Evolutionary conservation across 2,888 invertebrate genomes (phyloP).

Genomic region (Hybos culiciformis): DNA sequence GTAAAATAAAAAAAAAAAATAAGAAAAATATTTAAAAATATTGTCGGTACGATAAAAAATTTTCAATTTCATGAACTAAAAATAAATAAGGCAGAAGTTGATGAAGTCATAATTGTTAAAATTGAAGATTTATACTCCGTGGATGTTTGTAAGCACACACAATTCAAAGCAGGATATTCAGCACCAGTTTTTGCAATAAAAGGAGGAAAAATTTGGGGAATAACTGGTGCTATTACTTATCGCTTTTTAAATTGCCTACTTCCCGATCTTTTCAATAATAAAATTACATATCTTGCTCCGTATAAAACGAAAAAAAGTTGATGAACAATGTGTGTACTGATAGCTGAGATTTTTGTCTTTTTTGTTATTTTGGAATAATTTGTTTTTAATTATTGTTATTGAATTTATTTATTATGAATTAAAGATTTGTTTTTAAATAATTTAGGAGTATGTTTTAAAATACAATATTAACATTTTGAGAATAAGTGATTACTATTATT

Average conservation of each 20-base stretch:
- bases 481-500: no score
- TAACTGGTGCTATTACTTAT: constrained; percentile 65
- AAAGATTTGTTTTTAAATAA: no score
- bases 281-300: constrained; percentile 30
- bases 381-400: no score
- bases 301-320: neutral
- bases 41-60: constrained; percentile 51
- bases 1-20: no score
- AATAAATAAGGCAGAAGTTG: constrained; percentile 58
- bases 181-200: constrained; percentile 21
- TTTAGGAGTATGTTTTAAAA: no score
- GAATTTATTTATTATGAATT: no score
- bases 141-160: constrained; percentile 50
- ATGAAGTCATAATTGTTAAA: constrained; percentile 57
- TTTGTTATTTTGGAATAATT: no score
- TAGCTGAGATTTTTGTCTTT: no score
- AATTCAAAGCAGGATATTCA: constrained; percentile 42
- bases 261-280: constrained; percentile 44
- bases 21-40: no score
- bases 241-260: constrained; percentile 53
- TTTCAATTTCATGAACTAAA: constrained; percentile 40
- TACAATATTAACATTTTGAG: no score
- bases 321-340: no score
- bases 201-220: constrained; percentile 25
- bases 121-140: constrained; percentile 50